These are phyloP conservation scores for Thripadectes ignobilis DNA, from an alignment of 2,797 vertebrate genomes.

Conservation along the genomic window DNA sequence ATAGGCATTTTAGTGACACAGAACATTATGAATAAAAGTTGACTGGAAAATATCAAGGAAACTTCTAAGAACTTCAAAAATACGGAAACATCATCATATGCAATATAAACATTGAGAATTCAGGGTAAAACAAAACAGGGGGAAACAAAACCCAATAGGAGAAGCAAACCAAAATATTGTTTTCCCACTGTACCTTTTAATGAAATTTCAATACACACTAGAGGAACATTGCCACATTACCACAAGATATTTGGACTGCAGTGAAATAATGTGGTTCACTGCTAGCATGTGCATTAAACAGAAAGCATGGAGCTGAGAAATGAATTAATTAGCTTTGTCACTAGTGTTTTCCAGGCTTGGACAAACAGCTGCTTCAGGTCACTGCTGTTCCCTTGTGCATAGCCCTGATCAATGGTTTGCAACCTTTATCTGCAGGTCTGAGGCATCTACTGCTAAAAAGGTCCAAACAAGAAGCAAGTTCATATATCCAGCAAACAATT, in stretches of 20 bases:
- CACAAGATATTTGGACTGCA: not conserved
- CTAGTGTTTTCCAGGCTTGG: not conserved
- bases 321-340: constrained; percentile 20
- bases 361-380: constrained; percentile 39
- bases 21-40: not conserved
- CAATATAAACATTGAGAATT: not conserved
- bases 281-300: not conserved
- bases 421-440: not conserved
- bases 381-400: not conserved
- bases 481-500: not conserved
- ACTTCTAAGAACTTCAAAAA: not conserved
- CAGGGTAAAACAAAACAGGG: not conserved
- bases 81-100: not conserved
- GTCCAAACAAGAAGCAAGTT: not conserved
- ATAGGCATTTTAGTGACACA: not conserved
- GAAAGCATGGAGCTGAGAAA: not conserved
- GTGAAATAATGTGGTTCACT: not conserved
- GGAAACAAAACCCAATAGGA: not conserved
- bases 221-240: not conserved
- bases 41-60: not conserved
- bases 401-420: not conserved
- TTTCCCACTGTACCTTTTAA: not conserved
- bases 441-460: not conserved
- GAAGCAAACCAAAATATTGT: not conserved
- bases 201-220: not conserved